These are phyloP conservation scores for Smittia sp. DNA, from an alignment of 2,888 invertebrate species.

Conservation along the genomic window DNA sequence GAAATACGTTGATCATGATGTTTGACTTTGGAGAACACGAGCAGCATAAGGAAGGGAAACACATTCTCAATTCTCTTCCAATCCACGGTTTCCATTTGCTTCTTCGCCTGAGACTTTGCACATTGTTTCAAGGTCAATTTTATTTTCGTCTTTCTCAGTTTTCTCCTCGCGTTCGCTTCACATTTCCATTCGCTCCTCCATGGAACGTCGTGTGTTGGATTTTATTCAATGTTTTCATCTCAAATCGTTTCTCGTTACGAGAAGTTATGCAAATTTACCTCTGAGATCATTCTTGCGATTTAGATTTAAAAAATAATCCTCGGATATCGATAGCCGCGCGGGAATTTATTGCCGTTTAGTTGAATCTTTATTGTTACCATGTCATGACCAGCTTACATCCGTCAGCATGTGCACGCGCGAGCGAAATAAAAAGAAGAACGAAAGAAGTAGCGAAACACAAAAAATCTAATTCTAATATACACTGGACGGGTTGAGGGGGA, in stretches of 20 bases:
- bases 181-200: conserved; percentile 14
- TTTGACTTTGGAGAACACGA: background rate
- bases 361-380: background rate
- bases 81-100: conserved; percentile 23
- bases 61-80: conserved; percentile 13
- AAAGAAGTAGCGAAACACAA: background rate
- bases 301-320: background rate
- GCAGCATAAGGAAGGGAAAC: conserved; percentile 1
- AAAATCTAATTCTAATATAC: conserved; percentile 6
- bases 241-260: background rate
- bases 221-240: background rate
- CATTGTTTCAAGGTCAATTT: conserved; percentile 41
- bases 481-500: background rate
- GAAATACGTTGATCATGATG: conserved; percentile 15
- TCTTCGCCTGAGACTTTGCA: conserved; percentile 35
- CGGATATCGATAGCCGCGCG: background rate
- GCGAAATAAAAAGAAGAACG: background rate
- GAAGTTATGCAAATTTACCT: conserved; percentile 6
- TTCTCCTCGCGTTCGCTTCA: conserved; percentile 4
- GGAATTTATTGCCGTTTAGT: background rate
- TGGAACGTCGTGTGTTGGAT: conserved; percentile 1
- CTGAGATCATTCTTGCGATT: background rate
- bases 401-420: conserved; percentile 8
- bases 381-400: conserved; percentile 5
- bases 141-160: conserved; percentile 35